phyloP scores from a whole-genome alignment of 2,797 vertebrate genomes.

The Artibeus jamaicensis region DNA sequence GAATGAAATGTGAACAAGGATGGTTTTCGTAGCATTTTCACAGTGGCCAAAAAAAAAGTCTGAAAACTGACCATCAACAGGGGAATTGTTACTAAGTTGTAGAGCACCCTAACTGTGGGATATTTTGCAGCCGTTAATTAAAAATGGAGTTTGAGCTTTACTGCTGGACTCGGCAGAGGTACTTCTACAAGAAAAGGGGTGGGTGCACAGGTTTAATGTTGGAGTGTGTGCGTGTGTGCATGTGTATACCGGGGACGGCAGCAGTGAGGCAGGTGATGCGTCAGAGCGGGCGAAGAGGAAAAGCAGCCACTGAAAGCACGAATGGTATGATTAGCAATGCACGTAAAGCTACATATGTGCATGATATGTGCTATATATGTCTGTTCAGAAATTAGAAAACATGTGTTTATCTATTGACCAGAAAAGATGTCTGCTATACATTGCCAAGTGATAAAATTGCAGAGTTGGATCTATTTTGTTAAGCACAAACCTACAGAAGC shows the following conservation, averaged over 20 bases:
- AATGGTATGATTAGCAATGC: not conserved
- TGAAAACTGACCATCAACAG: not conserved
- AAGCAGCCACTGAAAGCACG: not conserved
- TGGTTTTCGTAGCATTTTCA: not conserved
- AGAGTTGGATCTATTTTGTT: conserved; percentile 14
- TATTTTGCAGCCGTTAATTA: not conserved
- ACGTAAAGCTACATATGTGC: not conserved
- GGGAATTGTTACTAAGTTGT: not conserved
- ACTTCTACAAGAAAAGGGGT: not conserved
- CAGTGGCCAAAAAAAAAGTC: not conserved
- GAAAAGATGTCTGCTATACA: not conserved
- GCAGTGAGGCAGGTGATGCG: not conserved
- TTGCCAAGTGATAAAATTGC: not conserved
- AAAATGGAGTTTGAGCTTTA: not conserved
- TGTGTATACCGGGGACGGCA: not conserved
- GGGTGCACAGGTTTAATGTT: not conserved
- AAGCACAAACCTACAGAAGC: not conserved
- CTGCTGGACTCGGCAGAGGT: not conserved
- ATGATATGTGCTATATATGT: not conserved
- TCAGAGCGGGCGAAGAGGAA: not conserved
- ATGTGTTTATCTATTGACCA: not conserved
- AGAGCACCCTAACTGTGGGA: not conserved
- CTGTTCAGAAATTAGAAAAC: not conserved
- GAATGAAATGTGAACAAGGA: not conserved
- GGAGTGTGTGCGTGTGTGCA: not conserved